These are phyloP conservation scores for Brenthis hecate DNA, from an alignment of 2,888 invertebrate species.

Conservation along the genomic window DNA sequence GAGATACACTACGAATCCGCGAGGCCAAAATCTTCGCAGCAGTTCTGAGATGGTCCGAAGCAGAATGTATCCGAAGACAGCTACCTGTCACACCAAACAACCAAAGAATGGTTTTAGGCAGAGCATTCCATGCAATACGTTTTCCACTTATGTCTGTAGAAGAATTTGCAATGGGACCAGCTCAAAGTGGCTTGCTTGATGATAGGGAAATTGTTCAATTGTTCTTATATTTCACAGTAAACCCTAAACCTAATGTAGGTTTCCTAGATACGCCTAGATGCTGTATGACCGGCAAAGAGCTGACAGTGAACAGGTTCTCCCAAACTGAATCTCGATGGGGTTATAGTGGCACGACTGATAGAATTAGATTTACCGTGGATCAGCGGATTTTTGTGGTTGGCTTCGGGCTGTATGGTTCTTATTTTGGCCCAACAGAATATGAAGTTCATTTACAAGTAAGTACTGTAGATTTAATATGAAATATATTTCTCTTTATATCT, in stretches of 20 bases:
- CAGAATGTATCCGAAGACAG: constrained; percentile 87
- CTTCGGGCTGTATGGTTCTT: constrained; percentile 92
- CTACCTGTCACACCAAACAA: constrained; percentile 85
- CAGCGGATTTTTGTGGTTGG: constrained; percentile 91
- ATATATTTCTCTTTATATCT: background rate
- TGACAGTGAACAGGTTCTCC: constrained; percentile 87
- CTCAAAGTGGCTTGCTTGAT: constrained; percentile 88
- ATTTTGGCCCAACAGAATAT: constrained; percentile 90
- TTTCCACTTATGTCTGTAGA: constrained; percentile 93
- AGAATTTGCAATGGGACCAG: constrained; percentile 90
- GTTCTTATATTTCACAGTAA: constrained; percentile 87
- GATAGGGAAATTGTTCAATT: constrained; percentile 89
- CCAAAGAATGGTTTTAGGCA: constrained; percentile 86
- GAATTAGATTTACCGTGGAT: constrained; percentile 91
- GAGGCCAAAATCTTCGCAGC: constrained; percentile 91
- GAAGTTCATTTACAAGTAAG: constrained; percentile 85
- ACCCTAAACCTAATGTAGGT: constrained; percentile 88
- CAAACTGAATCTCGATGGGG: constrained; percentile 92
- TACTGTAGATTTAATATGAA: constrained; percentile 17
- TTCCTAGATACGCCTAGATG: constrained; percentile 88
- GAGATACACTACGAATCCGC: constrained; percentile 89
- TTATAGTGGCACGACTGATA: constrained; percentile 91
- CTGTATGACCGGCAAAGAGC: constrained; percentile 90
- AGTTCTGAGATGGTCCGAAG: constrained; percentile 88
- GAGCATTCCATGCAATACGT: constrained; percentile 87